Evolutionary conservation across 2,888 invertebrate species (phyloP), one percentile per base, ranked within the genome.

Genomic region (Smittia aterrima): DNA sequence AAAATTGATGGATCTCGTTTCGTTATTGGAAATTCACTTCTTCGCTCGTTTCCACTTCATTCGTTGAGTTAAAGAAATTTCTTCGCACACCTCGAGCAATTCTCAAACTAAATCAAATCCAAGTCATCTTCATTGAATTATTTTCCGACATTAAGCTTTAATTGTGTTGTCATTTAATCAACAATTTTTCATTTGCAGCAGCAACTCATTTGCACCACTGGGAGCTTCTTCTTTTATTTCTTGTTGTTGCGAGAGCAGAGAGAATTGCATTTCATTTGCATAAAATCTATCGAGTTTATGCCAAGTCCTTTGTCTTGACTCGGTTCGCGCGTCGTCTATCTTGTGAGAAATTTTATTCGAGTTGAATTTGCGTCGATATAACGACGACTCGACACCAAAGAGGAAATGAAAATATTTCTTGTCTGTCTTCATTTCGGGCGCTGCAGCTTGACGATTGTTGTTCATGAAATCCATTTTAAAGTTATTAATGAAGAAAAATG

Each of bases 151-250:
- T 47, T 47, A 47, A 68, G 68, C 41, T 47, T 66, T 68, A 68
- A 68, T 68, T 68, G 68, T 68, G 68, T 68, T 68, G 68, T 68
- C 68, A 47, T 47, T 68, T 68, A 22, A 68, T 68, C 68, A 68
- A 24, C 68, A 47, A n/a, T 68, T 68, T 58, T 68, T 68, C 68
- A 68, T 47, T 68, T 68, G 22, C 68, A 68, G 68, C 40, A 41
- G 25, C 24, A 22, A 68, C 22, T 58, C 58, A 22, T 58, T 58
- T 22, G 58, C 58, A 58, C 7, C 58, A 22, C 58, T 47, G 27
- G 25, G 66, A 27, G 66, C 66, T 27, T 47, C 32, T 47, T 47
- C 24, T 64, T 27, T n/a, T n/a, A n/a, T n/a, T 64, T 64, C 25
- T 11, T 64, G 16, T 16, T 16, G 27, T 25, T 1, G 41, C 68